Percentiles rank a stretch among this genome's conserved stretches.
Evolutionary conservation across 2,888 invertebrate species (phyloP).

Genomic region (Drosophila pullipes): DNA sequence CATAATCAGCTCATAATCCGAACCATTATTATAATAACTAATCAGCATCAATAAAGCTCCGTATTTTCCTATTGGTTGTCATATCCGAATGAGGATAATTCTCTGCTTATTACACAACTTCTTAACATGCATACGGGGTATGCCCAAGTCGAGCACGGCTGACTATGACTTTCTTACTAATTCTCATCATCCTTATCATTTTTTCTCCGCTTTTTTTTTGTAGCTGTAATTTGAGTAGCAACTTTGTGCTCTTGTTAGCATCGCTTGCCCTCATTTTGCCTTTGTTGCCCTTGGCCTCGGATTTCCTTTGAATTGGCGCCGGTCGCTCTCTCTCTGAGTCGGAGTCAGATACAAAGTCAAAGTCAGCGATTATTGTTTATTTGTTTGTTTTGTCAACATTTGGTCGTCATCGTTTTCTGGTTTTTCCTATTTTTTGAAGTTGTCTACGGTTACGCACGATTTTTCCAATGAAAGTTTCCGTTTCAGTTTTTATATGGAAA

Average conservation of each 20-base stretch:
- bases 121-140: not conserved
- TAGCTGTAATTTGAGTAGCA: slow-evolving; percentile 64
- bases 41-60: not conserved
- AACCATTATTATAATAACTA: not conserved
- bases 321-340: slow-evolving; percentile 20
- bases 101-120: not conserved
- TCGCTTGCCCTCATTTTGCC: slow-evolving; percentile 36
- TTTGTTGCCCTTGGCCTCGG: slow-evolving; percentile 41
- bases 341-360: not conserved
- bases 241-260: slow-evolving; percentile 57
- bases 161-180: not conserved
- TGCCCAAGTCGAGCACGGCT: not conserved
- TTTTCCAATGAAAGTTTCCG: slow-evolving; percentile 71
- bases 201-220: slow-evolving; percentile 15
- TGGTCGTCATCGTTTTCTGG: slow-evolving; percentile 46
- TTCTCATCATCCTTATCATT: slow-evolving; percentile 13
- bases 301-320: slow-evolving; percentile 75
- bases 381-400: slow-evolving; percentile 79
- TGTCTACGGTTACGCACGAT: slow-evolving; percentile 64
- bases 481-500: slow-evolving; percentile 51
- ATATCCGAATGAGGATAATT: not conserved
- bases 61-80: not conserved
- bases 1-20: not conserved
- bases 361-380: slow-evolving; percentile 58
- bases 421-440: slow-evolving; percentile 45